phyloP scores from a whole-genome alignment of 2,797 vertebrate species.

The Erpetoichthys calabaricus region DNA sequence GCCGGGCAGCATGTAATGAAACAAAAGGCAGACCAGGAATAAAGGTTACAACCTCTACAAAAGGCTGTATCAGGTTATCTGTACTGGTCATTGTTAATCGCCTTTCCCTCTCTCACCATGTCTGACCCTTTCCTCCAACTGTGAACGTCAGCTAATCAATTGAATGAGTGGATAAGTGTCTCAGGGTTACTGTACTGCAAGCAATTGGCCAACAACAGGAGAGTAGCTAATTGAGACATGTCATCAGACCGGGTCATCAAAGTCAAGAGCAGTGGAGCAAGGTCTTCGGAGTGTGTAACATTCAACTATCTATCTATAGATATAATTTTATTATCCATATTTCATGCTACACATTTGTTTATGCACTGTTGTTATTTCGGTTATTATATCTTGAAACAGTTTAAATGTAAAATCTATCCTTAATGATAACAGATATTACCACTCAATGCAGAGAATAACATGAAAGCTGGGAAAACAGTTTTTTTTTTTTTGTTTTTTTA shows the following conservation, averaged over 20 bases:
- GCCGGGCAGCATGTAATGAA: constrained; percentile 20
- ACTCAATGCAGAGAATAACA: too few relatives aligned
- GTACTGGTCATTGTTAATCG: constrained; percentile 55
- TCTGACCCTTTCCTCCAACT: constrained; percentile 43
- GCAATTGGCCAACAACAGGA: constrained; percentile 27
- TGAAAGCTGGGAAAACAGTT: too few relatives aligned
- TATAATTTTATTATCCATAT: too few relatives aligned
- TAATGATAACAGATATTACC: too few relatives aligned
- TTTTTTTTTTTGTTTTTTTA: too few relatives aligned
- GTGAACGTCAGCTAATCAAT: constrained; percentile 49
- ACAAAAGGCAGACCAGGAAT: constrained; percentile 30
- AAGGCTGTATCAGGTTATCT: constrained; percentile 50
- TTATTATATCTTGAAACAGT: too few relatives aligned
- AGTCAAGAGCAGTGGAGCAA: too few relatives aligned
- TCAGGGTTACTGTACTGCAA: constrained; percentile 47
- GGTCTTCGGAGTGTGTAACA: too few relatives aligned
- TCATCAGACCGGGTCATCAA: constrained; percentile 35
- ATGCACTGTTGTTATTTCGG: too few relatives aligned
- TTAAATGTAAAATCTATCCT: too few relatives aligned
- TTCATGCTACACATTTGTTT: too few relatives aligned
- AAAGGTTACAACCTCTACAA: constrained; percentile 41
- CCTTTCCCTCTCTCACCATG: constrained; percentile 48
- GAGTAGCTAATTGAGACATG: constrained; percentile 41
- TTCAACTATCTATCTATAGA: too few relatives aligned
- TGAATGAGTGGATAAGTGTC: constrained; percentile 42